Conservation (phyloP, 2,797 vertebrate species). For the Hippocampus kuda region DNA sequence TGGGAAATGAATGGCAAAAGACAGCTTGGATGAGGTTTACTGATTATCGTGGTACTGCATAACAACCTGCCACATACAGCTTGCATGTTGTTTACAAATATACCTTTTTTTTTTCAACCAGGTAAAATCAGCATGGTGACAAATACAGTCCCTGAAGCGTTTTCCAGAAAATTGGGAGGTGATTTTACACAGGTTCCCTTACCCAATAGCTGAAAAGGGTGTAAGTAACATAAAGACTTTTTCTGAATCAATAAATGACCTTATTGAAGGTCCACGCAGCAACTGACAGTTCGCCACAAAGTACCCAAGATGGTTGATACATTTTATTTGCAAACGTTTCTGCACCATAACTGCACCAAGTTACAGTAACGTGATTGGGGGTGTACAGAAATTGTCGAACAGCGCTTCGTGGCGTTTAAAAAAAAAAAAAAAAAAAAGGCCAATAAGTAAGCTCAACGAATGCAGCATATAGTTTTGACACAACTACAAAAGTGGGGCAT, state of each 20-base stretch:
- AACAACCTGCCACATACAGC: neutral
- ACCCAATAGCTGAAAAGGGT: no score
- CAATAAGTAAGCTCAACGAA: neutral
- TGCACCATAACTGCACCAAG: neutral
- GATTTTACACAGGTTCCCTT: no score
- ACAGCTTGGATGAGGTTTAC: neutral
- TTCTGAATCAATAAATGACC: no score
- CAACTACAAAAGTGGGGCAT: neutral
- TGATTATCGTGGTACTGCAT: neutral
- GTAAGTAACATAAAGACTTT: no score
- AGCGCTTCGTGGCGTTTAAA: neutral
- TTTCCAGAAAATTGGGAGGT: no score
- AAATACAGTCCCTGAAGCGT: neutral
- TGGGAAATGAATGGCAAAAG: constrained; percentile 11
- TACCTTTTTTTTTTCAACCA: neutral
- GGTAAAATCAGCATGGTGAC: neutral
- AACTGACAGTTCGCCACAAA: neutral
- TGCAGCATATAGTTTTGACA: neutral
- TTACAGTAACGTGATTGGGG: neutral
- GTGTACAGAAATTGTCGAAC: neutral
- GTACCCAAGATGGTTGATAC: neutral
- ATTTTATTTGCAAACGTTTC: neutral
- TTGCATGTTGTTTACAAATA: neutral
- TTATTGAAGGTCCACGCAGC: no score
- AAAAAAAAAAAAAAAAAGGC: no score